These are phyloP conservation scores for Cheilosia vernalis DNA, from an alignment of 2,888 invertebrate genomes.

Conservation along the genomic window DNA sequence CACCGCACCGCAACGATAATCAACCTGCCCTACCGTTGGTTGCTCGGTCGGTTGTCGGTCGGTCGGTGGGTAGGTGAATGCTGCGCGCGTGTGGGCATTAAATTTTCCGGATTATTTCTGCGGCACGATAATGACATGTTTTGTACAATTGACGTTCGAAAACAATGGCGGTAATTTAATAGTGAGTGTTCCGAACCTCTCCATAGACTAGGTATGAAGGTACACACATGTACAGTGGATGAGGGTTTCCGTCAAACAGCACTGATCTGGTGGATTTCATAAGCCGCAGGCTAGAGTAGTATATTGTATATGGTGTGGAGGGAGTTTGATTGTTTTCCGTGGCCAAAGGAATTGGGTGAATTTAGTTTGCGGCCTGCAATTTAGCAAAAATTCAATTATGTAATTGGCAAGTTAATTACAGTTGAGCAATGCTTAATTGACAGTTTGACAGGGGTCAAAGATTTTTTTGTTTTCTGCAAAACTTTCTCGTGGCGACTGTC, in stretches of 20 bases:
- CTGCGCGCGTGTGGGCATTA: constrained; percentile 71
- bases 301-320: background rate
- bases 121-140: constrained; percentile 75
- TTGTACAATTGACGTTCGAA: constrained; percentile 74
- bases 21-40: constrained; percentile 26
- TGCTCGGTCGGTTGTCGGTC: background rate
- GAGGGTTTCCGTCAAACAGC: background rate
- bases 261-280: constrained; percentile 13
- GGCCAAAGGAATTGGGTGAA: constrained; percentile 65
- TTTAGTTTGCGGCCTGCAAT: constrained; percentile 70
- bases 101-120: constrained; percentile 74
- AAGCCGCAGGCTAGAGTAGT: constrained; percentile 44
- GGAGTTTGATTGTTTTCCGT: constrained; percentile 52
- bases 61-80: constrained; percentile 7
- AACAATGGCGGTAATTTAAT: constrained; percentile 75
- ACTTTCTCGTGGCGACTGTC: constrained; percentile 1
- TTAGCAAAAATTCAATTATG: constrained; percentile 75
- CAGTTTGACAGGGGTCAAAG: constrained; percentile 42
- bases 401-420: constrained; percentile 74
- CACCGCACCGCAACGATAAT: constrained; percentile 53
- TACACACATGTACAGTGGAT: background rate
- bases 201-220: background rate
- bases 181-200: constrained; percentile 51
- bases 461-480: background rate
- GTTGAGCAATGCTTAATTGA: constrained; percentile 70